Base-by-base conservation (phyloP, 92 coral and sea anemone species). In the Parazoanthus swiftii region DNA sequence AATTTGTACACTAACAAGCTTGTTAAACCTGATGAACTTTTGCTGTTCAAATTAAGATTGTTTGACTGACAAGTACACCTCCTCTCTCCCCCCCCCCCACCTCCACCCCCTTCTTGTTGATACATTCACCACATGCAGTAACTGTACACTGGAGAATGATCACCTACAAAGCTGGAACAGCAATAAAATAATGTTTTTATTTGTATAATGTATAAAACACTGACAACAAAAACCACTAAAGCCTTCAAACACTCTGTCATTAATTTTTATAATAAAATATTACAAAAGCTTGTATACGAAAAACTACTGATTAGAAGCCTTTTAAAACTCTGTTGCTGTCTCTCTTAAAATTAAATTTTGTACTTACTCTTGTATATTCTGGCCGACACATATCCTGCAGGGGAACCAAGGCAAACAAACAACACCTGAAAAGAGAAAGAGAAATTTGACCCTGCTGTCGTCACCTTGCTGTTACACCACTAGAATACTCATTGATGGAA, bases 391-490 rank as follows among this genome's bases (percentile, higher is more conserved):
- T 96, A 96, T 46, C 99, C 99, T 65, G 98, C 99, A 25, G 95
- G 94, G n/a, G 97, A 94, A 29, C 99, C 98, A 86, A 97, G 96
- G 72, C 98, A 96, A 25, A 97, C 99, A 92, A 97, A 97, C 90
- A 95, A 82, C 70, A 97, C 95, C 96, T 94, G 68, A 35, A 56
- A 44, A 20, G 39, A 18, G 20, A 78, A 37, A 16, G 65, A 38
- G 18, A 88, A n/a, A 20, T 26, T 43, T 38, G 35, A 2, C 9
- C 74, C 33, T 58, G 70, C 26, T n/a, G 10, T 39, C 8, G 8
- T 36, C 44, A 33, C 26, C 35, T 26, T 16, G 35, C 23, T 71
- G 5, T 8, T n/a, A 63, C 70, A 63, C 0, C 8, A 63, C 4
- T 14, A 21, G 7, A 63, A 63, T 23, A 63, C 26, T 63, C 26